A percentile compares a stretch with the other conserved stretches of the same genome.
phyloP scores from a whole-genome alignment of 2,888 invertebrate species.

The Caenorhabditis imperialis region DNA sequence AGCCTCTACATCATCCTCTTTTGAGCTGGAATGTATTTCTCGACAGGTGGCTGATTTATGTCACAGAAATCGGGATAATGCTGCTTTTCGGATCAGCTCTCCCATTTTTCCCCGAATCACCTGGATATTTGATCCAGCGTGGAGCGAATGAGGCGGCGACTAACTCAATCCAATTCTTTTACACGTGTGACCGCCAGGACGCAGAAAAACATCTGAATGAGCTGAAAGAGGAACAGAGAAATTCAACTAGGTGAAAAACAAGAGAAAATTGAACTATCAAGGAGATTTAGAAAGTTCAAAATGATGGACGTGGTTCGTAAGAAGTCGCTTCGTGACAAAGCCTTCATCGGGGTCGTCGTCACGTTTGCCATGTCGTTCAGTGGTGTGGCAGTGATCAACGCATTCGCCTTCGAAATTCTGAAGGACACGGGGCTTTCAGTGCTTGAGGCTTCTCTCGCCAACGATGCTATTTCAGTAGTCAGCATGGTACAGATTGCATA shows the following conservation, averaged over 20 bases:
- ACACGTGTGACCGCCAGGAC: slow-evolving; percentile 51
- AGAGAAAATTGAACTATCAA: neutral
- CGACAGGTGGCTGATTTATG: slow-evolving; percentile 66
- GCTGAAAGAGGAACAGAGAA: slow-evolving; percentile 59
- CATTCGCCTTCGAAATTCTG: slow-evolving; percentile 73
- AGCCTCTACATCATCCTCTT: too few species aligned
- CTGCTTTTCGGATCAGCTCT: slow-evolving; percentile 52
- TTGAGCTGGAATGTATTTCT: neutral
- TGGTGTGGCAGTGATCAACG: slow-evolving; percentile 74
- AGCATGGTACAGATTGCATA: too few species aligned
- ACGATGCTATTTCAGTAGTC: slow-evolving; percentile 67
- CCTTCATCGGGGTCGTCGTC: slow-evolving; percentile 60
- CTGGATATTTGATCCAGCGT: slow-evolving; percentile 60
- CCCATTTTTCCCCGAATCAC: slow-evolving; percentile 66
- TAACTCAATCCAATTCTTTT: slow-evolving; percentile 62
- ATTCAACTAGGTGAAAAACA: slow-evolving; percentile 27
- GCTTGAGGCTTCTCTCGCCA: slow-evolving; percentile 67
- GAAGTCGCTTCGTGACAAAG: slow-evolving; percentile 55
- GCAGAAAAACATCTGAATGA: slow-evolving; percentile 49
- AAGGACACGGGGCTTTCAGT: slow-evolving; percentile 63
- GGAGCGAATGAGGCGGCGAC: slow-evolving; percentile 54
- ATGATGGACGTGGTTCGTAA: slow-evolving; percentile 58
- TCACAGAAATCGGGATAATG: slow-evolving; percentile 64
- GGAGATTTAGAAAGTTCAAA: slow-evolving; percentile 50
- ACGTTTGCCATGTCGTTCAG: slow-evolving; percentile 71